Conservation (phyloP, 2,888 invertebrate species). For the Phrixothrix hirtus region DNA sequence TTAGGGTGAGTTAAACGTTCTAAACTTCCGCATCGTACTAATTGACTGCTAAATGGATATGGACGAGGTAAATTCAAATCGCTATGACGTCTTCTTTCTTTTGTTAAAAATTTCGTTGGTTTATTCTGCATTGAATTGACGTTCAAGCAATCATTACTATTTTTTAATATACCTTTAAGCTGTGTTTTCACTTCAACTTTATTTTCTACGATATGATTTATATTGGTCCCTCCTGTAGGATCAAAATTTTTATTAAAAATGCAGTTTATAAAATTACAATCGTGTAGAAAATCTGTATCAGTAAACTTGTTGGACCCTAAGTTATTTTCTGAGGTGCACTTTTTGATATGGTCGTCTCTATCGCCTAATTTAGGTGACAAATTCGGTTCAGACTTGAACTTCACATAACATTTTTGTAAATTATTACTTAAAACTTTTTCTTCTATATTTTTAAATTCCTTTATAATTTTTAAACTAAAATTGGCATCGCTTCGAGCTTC, state of each 20-base stretch:
- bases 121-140: constrained; percentile 41
- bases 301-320: constrained; percentile 31
- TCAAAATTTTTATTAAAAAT: constrained; percentile 54
- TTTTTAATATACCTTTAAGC: constrained; percentile 48
- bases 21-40: constrained; percentile 55
- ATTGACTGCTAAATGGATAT: constrained; percentile 56
- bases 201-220: constrained; percentile 52
- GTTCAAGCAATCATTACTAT: constrained; percentile 44
- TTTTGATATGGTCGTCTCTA: constrained; percentile 24
- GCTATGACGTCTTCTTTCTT: constrained; percentile 55
- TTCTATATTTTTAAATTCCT: constrained; percentile 22
- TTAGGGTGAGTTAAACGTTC: constrained; percentile 48
- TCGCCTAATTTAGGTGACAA: constrained; percentile 40
- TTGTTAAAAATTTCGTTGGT: constrained; percentile 39
- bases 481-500: constrained; percentile 45
- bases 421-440: constrained; percentile 21
- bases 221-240: constrained; percentile 55
- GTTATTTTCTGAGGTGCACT: constrained; percentile 42
- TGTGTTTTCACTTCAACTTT: constrained; percentile 41
- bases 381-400: constrained; percentile 49
- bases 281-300: constrained; percentile 50
- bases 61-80: constrained; percentile 61
- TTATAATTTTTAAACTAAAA: constrained; percentile 28
- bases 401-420: constrained; percentile 37
- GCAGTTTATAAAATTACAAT: constrained; percentile 54